These are phyloP conservation scores for Phenacoccus solenopsis DNA, from an alignment of 1,140 invertebrate genomes.

Conservation along the genomic window DNA sequence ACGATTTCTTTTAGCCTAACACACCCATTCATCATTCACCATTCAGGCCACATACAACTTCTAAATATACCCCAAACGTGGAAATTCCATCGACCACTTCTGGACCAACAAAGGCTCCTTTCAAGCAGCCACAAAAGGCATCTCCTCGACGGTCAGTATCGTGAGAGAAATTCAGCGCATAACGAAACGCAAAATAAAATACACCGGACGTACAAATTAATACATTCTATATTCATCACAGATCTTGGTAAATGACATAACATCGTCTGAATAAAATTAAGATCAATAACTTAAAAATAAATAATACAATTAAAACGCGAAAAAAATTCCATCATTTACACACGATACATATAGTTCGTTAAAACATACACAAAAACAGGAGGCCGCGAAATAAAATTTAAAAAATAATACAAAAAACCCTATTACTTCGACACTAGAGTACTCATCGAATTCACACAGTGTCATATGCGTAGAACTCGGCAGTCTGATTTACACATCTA, in stretches of 20 bases:
- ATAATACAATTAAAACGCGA: conserved; percentile 10
- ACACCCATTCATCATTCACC: no score
- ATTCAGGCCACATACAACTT: no score
- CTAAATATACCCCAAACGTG: no score
- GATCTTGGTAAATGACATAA: conserved; percentile 11
- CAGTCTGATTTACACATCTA: no score
- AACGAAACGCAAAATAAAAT: neutral
- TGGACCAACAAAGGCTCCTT: no score
- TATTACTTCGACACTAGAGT: neutral
- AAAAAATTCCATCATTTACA: neutral
- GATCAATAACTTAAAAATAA: conserved; percentile 9
- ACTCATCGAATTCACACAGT: no score
- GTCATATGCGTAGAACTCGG: no score
- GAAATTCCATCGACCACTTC: no score
- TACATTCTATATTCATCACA: conserved; percentile 17
- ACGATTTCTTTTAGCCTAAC: no score
- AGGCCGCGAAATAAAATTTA: neutral
- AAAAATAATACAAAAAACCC: neutral
- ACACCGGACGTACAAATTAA: neutral
- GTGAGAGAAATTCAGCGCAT: no score
- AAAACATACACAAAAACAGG: conserved; percentile 5
- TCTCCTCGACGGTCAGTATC: no score
- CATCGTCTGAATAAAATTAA: conserved; percentile 9
- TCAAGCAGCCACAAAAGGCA: no score
- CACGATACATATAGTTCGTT: neutral